phyloP scores from a whole-genome alignment of 2,797 vertebrate species.

The Diplodus sargus region DNA sequence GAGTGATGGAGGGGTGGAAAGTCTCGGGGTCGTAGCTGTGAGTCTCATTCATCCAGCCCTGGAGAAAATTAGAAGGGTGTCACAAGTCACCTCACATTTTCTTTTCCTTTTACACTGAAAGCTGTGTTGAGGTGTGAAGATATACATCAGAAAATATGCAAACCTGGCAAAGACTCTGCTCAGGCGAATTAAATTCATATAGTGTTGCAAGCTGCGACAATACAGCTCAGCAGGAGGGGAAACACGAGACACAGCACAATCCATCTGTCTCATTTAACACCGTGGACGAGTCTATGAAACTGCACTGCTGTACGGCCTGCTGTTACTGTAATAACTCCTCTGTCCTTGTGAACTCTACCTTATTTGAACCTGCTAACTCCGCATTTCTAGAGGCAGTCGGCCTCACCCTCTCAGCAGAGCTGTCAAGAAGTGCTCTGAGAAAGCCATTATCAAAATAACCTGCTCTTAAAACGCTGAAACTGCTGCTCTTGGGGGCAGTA shows the following conservation, averaged over 20 bases:
- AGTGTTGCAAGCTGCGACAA: constrained; percentile 49
- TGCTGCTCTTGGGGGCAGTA: background rate
- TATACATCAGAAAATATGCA: constrained; percentile 2
- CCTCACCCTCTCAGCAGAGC: constrained; percentile 20
- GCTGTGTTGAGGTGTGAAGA: background rate
- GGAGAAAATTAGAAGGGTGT: constrained; percentile 2
- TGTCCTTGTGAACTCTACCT: constrained; percentile 8
- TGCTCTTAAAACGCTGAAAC: constrained; percentile 10
- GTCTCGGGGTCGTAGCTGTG: constrained; percentile 87
- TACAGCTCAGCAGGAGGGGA: constrained; percentile 68
- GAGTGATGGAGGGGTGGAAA: constrained; percentile 86
- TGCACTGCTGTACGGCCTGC: background rate
- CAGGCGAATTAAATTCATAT: constrained; percentile 31
- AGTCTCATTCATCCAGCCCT: constrained; percentile 93
- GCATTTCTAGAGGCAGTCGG: constrained; percentile 14
- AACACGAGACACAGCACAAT: constrained; percentile 65
- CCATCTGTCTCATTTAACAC: constrained; percentile 64
- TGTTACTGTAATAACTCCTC: constrained; percentile 12
- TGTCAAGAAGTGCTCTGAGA: constrained; percentile 26
- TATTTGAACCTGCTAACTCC: constrained; percentile 24
- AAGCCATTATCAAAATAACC: constrained; percentile 37
- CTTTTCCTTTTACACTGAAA: background rate
- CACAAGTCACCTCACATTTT: constrained; percentile 10
- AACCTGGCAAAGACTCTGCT: constrained; percentile 19
- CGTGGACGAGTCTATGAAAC: constrained; percentile 43